Evolutionary conservation across 2,113 vertebrate species (phyloP).

Genomic region (Pterocles gutturalis): DNA sequence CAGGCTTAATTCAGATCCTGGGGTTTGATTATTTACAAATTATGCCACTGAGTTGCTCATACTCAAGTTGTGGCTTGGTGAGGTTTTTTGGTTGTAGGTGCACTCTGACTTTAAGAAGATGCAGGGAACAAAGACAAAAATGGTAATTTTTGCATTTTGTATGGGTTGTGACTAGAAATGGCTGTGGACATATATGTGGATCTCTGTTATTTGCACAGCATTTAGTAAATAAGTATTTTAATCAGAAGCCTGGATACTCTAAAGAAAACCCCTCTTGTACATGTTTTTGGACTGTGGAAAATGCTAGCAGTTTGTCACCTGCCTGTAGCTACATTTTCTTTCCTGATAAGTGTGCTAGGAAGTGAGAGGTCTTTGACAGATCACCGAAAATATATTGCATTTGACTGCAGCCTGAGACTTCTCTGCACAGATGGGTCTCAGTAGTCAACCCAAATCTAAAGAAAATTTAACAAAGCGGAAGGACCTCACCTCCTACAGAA

Average conservation of each 20-base stretch:
- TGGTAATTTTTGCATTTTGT: background rate
- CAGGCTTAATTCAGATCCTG: background rate
- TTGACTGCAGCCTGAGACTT: slow-evolving; percentile 42
- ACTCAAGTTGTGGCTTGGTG: background rate
- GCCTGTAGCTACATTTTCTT: background rate
- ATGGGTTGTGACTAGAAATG: background rate
- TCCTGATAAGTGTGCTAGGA: background rate
- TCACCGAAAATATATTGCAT: background rate
- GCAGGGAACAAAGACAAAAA: background rate
- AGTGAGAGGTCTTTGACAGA: slow-evolving; percentile 30
- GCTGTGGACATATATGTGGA: accelerated
- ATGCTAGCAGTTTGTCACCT: background rate
- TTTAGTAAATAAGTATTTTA: background rate
- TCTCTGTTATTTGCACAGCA: background rate
- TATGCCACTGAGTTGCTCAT: background rate
- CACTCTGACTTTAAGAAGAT: background rate
- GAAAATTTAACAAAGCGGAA: slow-evolving; percentile 30
- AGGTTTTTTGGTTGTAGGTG: background rate
- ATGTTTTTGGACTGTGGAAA: background rate
- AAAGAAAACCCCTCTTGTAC: accelerated
- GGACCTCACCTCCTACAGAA: slow-evolving; percentile 12
- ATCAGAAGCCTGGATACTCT: background rate
- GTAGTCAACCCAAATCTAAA: slow-evolving; percentile 38
- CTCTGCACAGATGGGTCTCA: slow-evolving; percentile 20
- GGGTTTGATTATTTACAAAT: background rate